Conservation (phyloP, 2,888 invertebrate species). For the Agrypnus murinus region DNA sequence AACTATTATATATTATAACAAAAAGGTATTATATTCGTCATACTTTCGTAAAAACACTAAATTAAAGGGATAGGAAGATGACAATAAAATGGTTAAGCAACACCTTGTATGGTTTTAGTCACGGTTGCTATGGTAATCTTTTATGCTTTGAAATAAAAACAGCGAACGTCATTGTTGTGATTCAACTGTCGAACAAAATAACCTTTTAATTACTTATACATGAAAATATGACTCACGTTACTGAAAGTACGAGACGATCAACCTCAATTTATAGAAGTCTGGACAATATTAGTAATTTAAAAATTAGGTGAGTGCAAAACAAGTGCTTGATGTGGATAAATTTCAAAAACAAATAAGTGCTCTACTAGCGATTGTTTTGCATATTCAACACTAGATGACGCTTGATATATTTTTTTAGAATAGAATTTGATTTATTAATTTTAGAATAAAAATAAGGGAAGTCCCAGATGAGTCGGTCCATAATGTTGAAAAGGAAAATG, state of each 20-base stretch:
- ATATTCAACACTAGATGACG: conserved; percentile 25
- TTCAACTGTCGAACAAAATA: conserved; percentile 21
- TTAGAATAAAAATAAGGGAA: conserved; percentile 53
- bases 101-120: too few species aligned
- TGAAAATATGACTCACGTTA: background rate
- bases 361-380: too few species aligned
- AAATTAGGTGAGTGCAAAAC: conserved; percentile 76
- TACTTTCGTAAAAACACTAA: too few species aligned
- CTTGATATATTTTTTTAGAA: background rate
- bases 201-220: background rate
- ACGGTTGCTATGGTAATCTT: too few species aligned
- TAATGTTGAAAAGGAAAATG: conserved; percentile 35
- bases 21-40: too few species aligned
- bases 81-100: too few species aligned
- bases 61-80: too few species aligned
- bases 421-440: conserved; percentile 14
- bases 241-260: conserved; percentile 58
- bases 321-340: too few species aligned
- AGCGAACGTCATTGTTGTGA: conserved; percentile 52
- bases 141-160: too few species aligned
- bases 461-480: conserved; percentile 40
- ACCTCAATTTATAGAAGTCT: conserved; percentile 73
- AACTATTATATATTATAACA: too few species aligned
- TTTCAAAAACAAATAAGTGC: too few species aligned
- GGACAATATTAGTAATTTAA: conserved; percentile 72